phyloP scores from a whole-genome alignment of 2,888 invertebrate species.

The Cancer borealis region DNA sequence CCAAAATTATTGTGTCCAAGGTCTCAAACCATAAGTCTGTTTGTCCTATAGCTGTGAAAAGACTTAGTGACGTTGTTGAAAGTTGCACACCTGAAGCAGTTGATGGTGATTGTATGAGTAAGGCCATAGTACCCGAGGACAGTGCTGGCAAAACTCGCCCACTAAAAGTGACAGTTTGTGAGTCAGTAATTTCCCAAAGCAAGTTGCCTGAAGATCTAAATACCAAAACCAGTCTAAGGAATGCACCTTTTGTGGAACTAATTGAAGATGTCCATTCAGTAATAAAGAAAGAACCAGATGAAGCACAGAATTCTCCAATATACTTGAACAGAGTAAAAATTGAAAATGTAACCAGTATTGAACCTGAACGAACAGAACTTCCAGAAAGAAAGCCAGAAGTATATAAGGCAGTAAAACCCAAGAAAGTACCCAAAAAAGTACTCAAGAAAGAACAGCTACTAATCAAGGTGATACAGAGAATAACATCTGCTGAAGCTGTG shows the following conservation, averaged over 20 bases:
- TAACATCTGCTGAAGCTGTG: not conserved
- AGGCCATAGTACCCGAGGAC: constrained; percentile 30
- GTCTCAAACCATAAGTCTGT: constrained; percentile 44
- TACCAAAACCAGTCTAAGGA: not conserved
- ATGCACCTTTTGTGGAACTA: not conserved
- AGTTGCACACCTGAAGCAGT: not conserved
- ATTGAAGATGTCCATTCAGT: not conserved
- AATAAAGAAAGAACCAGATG: constrained; percentile 28
- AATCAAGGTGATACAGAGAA: not conserved
- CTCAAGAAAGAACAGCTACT: not conserved
- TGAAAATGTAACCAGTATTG: not conserved
- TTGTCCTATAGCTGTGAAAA: constrained; percentile 1
- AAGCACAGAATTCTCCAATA: not conserved
- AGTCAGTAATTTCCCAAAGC: constrained; percentile 40
- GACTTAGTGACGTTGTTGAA: not conserved
- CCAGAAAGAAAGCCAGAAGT: constrained; percentile 3
- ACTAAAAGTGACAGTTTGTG: constrained; percentile 35
- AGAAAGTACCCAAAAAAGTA: not conserved
- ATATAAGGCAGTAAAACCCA: not conserved
- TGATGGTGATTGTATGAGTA: constrained; percentile 33
- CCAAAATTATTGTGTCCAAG: constrained; percentile 57
- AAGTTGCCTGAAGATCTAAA: constrained; percentile 14
- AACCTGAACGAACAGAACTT: not conserved
- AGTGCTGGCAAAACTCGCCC: constrained; percentile 1
- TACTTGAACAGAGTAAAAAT: not conserved